Conservation (phyloP, 2,113 vertebrate genomes). For the Recurvirostra avosetta region DNA sequence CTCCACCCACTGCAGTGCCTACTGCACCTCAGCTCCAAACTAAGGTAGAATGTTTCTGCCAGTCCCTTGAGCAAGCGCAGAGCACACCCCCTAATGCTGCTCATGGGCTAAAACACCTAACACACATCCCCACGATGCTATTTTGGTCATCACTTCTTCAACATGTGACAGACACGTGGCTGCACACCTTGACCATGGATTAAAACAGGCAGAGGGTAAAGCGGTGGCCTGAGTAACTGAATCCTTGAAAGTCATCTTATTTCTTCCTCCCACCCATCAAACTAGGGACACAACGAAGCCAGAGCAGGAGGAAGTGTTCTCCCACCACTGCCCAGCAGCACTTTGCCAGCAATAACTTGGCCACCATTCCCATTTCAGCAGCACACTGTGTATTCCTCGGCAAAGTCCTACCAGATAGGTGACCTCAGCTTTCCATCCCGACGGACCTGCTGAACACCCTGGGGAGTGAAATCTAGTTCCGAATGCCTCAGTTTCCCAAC, state of each 20-base stretch:
- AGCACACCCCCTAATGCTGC: not conserved
- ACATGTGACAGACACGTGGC: fast-evolving
- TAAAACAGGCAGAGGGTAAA: not conserved
- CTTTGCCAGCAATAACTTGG: too few relatives aligned
- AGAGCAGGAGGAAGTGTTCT: not conserved
- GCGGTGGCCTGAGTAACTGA: not conserved
- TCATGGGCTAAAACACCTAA: not conserved
- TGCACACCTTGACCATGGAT: not conserved
- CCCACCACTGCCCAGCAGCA: not conserved
- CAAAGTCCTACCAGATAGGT: not conserved
- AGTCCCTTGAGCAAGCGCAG: not conserved
- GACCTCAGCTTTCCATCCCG: not conserved
- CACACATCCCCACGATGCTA: too few relatives aligned
- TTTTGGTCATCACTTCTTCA: not conserved
- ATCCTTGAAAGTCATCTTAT: not conserved
- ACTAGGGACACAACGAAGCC: not conserved
- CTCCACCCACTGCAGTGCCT: not conserved
- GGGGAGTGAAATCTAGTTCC: too few relatives aligned
- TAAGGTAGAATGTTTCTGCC: not conserved
- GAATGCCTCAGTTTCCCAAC: not conserved
- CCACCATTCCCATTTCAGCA: not conserved
- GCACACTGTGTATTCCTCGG: not conserved
- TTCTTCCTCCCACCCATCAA: not conserved
- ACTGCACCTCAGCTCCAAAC: not conserved
- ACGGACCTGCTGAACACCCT: not conserved